Conservation (phyloP, 2,797 vertebrate species). For the Lepilemur septentrionalis region DNA sequence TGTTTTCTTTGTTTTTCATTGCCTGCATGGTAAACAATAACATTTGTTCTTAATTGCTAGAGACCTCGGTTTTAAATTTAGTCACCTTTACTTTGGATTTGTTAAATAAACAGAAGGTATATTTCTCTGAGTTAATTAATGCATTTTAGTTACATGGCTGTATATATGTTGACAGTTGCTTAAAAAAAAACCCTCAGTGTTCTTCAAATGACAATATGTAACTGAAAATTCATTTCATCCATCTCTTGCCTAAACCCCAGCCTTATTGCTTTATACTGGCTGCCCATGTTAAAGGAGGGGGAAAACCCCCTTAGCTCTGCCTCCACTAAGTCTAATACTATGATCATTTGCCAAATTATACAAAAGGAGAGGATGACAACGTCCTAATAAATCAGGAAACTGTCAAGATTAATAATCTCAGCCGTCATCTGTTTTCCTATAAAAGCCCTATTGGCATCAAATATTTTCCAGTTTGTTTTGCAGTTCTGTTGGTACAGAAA, state of each 20-base stretch:
- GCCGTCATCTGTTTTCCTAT: slow-evolving; percentile 70
- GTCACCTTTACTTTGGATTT: slow-evolving; percentile 46
- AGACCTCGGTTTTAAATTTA: slow-evolving; percentile 38
- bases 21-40: not conserved
- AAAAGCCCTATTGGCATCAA: slow-evolving; percentile 54
- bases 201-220: slow-evolving; percentile 59
- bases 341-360: slow-evolving; percentile 84
- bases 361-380: slow-evolving; percentile 79
- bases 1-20: slow-evolving; percentile 34
- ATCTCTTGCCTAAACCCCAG: slow-evolving; percentile 60
- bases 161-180: slow-evolving; percentile 52
- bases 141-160: not conserved
- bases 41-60: slow-evolving; percentile 8
- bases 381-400: slow-evolving; percentile 84
- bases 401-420: slow-evolving; percentile 82
- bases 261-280: slow-evolving; percentile 71
- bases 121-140: slow-evolving; percentile 51
- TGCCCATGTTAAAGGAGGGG: not conserved
- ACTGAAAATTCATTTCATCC: slow-evolving; percentile 31
- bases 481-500: slow-evolving; percentile 43
- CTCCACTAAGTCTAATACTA: slow-evolving; percentile 69
- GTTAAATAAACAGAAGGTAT: slow-evolving; percentile 42
- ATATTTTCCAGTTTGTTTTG: slow-evolving; percentile 72
- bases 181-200: not conserved
- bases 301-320: slow-evolving; percentile 26